These are phyloP conservation scores for Baryphthengus martii DNA, from an alignment of 2,113 vertebrate species.

Conservation along the genomic window DNA sequence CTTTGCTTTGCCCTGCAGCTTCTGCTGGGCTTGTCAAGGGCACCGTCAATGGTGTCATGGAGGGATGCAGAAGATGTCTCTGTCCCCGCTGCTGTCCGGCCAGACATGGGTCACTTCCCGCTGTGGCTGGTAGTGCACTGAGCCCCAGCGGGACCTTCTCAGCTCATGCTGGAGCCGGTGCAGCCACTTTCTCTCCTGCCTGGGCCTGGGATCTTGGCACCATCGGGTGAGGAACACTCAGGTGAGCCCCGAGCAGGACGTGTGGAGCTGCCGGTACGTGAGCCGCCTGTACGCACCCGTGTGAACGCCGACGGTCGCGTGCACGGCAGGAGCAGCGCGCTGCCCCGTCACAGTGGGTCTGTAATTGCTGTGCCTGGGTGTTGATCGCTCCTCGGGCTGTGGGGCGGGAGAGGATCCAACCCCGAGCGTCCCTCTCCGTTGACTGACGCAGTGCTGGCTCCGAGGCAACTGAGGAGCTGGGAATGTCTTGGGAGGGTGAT, in stretches of 20 bases:
- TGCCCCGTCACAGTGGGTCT: background rate
- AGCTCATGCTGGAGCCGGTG: background rate
- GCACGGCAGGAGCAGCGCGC: background rate
- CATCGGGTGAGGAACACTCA: fast-evolving
- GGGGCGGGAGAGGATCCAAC: background rate
- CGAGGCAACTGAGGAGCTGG: background rate
- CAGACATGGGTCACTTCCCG: background rate
- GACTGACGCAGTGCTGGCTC: background rate
- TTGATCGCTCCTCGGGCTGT: background rate
- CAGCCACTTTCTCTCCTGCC: background rate
- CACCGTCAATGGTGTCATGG: background rate
- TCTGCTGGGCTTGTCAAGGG: background rate
- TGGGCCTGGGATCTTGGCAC: fast-evolving
- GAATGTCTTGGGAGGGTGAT: background rate
- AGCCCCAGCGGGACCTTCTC: background rate
- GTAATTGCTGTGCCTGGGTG: background rate
- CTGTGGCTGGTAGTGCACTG: fast-evolving
- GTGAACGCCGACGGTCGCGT: background rate
- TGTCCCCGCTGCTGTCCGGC: background rate
- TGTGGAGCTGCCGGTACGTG: background rate
- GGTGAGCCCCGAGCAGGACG: background rate
- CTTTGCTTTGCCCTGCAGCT: background rate
- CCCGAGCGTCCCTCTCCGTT: fast-evolving
- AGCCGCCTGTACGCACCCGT: background rate
- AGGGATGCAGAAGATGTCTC: fast-evolving